Percentiles rank a stretch among this genome's conserved stretches.
Conservation (phyloP, 64 coral and sea anemone species). For the Porites lutea region DNA sequence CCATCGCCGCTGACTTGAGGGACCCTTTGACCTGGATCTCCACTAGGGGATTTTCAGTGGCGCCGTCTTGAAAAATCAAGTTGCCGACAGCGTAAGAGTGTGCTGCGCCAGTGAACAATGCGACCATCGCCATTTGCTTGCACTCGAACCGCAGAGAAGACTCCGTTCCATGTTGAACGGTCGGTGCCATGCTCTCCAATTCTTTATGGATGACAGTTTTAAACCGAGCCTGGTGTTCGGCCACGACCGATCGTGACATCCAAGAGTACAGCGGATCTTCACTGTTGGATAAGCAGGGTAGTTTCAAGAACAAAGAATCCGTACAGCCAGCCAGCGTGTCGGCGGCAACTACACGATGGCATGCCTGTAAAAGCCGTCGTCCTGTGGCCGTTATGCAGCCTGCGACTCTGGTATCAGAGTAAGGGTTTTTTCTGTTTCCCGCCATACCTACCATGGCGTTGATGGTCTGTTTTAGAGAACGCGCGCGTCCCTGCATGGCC, state of each 20-base stretch:
- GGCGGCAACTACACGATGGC: neutral
- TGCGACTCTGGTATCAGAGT: neutral
- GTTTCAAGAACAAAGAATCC: neutral
- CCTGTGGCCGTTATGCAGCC: neutral
- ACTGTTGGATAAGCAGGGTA: neutral
- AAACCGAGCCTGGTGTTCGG: neutral
- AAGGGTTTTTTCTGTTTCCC: neutral
- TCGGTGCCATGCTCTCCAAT: neutral
- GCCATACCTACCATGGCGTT: conserved; percentile 6
- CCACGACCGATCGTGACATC: neutral
- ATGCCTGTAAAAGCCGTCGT: neutral
- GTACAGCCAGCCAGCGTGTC: neutral
- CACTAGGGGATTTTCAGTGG: neutral
- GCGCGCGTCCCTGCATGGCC: neutral
- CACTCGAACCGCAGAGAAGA: neutral
- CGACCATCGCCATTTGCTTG: neutral
- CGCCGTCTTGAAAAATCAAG: neutral
- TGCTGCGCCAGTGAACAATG: neutral
- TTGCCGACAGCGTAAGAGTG: neutral
- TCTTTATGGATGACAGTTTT: neutral
- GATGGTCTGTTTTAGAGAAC: neutral
- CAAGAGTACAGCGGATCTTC: neutral
- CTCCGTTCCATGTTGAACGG: neutral
- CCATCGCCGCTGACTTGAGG: neutral
- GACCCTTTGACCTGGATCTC: neutral